Percentiles rank a stretch among this genome's conserved stretches.
phyloP scores from a whole-genome alignment of 2,888 invertebrate species.

The Agrochola litura region DNA sequence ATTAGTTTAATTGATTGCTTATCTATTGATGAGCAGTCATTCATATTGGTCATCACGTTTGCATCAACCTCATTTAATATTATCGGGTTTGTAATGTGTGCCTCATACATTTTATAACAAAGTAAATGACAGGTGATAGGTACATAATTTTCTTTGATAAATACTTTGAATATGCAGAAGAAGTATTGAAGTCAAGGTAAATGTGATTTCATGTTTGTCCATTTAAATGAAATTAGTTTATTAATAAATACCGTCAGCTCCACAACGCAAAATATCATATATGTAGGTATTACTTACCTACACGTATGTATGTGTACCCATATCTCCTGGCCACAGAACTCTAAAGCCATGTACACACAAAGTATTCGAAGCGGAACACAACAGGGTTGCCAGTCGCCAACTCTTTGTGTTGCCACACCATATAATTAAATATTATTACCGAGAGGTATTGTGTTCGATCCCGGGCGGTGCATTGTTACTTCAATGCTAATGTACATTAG shows the following conservation, averaged over 20 bases:
- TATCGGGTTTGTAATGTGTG: neutral
- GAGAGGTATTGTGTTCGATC: conserved; percentile 67
- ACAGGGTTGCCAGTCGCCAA: conserved; percentile 68
- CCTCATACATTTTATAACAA: neutral
- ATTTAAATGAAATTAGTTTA: neutral
- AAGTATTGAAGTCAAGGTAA: neutral
- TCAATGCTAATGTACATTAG: conserved; percentile 56
- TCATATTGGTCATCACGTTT: conserved; percentile 4
- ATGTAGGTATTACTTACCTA: no score
- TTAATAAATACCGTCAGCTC: neutral
- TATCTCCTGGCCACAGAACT: conserved; percentile 40
- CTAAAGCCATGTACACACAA: conserved; percentile 48
- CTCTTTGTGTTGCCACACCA: conserved; percentile 67
- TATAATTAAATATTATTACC: conserved; percentile 75
- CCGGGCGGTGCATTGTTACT: conserved; percentile 66
- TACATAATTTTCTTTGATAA: neutral
- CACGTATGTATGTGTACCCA: neutral
- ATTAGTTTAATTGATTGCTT: conserved; percentile 14
- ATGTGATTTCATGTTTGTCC: neutral
- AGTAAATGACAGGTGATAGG: neutral
- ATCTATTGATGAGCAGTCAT: neutral
- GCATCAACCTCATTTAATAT: neutral
- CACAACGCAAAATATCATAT: neutral
- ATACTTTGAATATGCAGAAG: neutral
- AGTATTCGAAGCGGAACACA: conserved; percentile 65